Percentiles rank a stretch among this genome's conserved stretches.
Conservation (phyloP, 2,113 vertebrate species). For the Ahaetulla prasina region DNA sequence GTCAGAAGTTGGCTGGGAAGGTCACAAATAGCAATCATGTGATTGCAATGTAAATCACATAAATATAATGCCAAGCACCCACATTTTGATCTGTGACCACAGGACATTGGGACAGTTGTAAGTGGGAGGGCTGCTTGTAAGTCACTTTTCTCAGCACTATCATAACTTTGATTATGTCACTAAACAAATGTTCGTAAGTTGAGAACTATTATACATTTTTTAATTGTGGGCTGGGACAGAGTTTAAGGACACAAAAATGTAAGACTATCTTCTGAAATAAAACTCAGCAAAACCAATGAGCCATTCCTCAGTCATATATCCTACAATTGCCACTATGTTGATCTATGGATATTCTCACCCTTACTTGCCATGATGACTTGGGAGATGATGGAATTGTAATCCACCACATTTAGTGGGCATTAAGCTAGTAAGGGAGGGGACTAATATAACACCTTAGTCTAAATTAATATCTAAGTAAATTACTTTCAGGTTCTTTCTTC, state of each 20-base stretch:
- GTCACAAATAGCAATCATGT: neutral
- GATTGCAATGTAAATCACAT: neutral
- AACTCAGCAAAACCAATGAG: neutral
- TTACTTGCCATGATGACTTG: neutral
- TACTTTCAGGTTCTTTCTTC: neutral
- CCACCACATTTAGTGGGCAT: neutral
- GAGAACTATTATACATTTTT: neutral
- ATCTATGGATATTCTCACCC: neutral
- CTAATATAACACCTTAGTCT: neutral
- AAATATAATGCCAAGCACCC: neutral
- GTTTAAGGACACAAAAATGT: neutral
- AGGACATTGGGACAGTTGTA: neutral
- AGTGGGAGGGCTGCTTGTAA: too few relatives aligned
- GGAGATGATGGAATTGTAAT: neutral
- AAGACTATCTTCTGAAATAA: neutral
- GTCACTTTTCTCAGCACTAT: neutral
- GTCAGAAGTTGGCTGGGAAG: neutral
- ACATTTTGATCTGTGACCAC: neutral
- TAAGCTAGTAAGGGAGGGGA: neutral
- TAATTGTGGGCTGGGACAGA: neutral
- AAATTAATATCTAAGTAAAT: neutral
- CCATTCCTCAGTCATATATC: neutral
- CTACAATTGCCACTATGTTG: neutral
- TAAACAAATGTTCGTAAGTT: neutral
- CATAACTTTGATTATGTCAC: neutral